Conservation (phyloP, 2,113 vertebrate genomes). For the Ammodramus savannarum region DNA sequence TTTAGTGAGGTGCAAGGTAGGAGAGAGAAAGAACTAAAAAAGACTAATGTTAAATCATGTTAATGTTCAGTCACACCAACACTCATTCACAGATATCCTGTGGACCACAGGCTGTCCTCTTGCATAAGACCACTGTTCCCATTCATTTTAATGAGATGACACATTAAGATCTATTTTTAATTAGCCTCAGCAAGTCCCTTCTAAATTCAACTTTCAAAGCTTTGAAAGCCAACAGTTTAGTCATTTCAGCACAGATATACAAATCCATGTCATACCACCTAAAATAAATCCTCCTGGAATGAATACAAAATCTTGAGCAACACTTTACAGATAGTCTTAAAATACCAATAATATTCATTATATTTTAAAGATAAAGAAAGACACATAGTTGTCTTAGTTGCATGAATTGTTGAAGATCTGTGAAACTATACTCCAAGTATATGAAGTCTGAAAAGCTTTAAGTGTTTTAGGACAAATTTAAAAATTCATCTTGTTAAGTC, state of each 20-base stretch:
- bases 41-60: neutral
- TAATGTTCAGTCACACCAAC: neutral
- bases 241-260: conserved; percentile 6
- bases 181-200: neutral
- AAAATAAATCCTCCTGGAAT: conserved; percentile 3
- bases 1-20: neutral
- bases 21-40: neutral
- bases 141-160: conserved; percentile 56
- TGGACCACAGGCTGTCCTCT: neutral
- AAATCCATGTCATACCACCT: neutral
- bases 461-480: neutral
- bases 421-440: neutral
- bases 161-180: conserved; percentile 48
- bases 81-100: neutral
- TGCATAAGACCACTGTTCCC: conserved; percentile 17
- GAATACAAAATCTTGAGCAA: neutral
- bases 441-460: neutral
- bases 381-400: neutral
- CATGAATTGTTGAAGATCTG: neutral
- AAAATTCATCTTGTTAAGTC: neutral
- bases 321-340: neutral
- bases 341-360: neutral
- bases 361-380: neutral
- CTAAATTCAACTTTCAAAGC: neutral
- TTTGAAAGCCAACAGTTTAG: neutral